Base-by-base conservation (phyloP, 2,888 invertebrate species). In the Sicus ferrugineus region DNA sequence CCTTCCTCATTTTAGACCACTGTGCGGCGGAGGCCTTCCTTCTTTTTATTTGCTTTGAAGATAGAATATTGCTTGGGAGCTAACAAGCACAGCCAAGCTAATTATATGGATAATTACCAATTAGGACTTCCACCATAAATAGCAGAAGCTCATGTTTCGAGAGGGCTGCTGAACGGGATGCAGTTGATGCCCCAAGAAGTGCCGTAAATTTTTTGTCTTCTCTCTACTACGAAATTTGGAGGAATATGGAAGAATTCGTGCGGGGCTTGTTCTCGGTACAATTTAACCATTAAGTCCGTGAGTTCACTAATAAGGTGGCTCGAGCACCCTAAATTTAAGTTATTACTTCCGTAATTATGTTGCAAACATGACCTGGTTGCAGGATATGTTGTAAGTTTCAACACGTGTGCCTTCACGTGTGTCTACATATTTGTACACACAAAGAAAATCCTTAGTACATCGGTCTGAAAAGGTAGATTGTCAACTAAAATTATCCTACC, bases 81-180 rank as follows among this genome's bases (percentile, higher is more conserved):
- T 16, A 50, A 31, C 66, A 67, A 65, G 23, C 42, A 48, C 26
- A 34, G 31, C 73, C 75, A 75, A 71, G 70, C 76, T 76, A 75
- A 77, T 31, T 81, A 80, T 79, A 75, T 73, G 79, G 81, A 84
- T 83, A 83, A 83, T 83, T 83, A 83, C 81, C 79, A 80, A 80
- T 80, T 77, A 78, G 81, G 82, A 80, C 77, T 75, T 78, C 77
- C 77, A 78, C 77, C 81, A 78, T 83, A 83, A 80, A 82, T 78
- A 79, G 14, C 46, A 80, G 76, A 75, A 81, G 78, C 83, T 83
- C 84, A 84, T 83, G 82, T 79, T 3, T 52, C 3, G 21, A 19
- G 77, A 75, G 72, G 19, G 34, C 14, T 30, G 21, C 2, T 4
- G 9, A 4, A n/a, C n/a, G n/a, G n/a, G n/a, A n/a, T n/a, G 23